Conservation (phyloP, 2,888 invertebrate species). For the Adela reaumurella region DNA sequence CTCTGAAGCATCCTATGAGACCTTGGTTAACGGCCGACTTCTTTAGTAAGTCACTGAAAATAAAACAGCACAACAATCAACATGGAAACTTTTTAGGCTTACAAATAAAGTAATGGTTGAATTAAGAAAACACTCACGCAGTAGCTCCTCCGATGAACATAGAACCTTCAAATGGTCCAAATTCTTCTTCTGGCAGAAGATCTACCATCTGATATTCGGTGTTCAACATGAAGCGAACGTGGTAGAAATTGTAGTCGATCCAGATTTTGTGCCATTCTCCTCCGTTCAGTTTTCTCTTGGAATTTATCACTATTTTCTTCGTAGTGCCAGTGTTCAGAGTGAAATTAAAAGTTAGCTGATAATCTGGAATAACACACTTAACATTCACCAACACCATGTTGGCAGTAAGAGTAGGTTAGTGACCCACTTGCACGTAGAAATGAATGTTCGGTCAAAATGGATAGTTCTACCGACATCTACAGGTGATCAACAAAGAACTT, state of each 20-base stretch:
- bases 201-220: conserved; percentile 87
- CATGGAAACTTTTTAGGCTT: no score
- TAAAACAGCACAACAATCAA: conserved; percentile 17
- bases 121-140: conserved; percentile 66
- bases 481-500: no score
- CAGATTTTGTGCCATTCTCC: conserved; percentile 96
- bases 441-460: no score
- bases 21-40: conserved; percentile 84
- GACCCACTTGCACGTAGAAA: no score
- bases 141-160: conserved; percentile 94
- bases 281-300: conserved; percentile 77
- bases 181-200: conserved; percentile 78
- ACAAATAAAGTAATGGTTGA: no score
- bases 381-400: no score
- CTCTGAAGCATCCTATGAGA: conserved; percentile 90
- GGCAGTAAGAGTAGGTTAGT: not conserved
- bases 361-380: conserved; percentile 58
- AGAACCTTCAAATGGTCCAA: conserved; percentile 89
- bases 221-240: conserved; percentile 90
- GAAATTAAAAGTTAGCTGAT: conserved; percentile 85
- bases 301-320: conserved; percentile 78
- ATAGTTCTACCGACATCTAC: no score
- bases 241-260: conserved; percentile 93
- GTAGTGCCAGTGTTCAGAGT: conserved; percentile 81
- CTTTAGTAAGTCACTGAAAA: conserved; percentile 69